Evolutionary conservation across 2,113 vertebrate species (phyloP), one percentile per base, ranked within the genome.

Genomic region (Sinocyclocheilus anophthalmus): DNA sequence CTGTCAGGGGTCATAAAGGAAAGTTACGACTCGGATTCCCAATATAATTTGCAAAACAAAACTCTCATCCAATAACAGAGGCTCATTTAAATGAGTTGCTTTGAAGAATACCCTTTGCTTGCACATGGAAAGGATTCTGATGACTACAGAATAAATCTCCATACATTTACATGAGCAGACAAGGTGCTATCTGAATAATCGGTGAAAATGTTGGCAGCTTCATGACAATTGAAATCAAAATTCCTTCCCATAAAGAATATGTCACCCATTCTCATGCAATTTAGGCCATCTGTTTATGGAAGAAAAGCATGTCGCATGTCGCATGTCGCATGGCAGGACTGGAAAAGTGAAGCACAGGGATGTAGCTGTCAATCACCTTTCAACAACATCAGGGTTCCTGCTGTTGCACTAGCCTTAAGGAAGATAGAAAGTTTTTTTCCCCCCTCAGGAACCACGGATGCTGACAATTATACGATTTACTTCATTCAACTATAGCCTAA

Each of bases 1-100:
- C 90, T 90, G 90, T 92, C 91, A 89, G 39, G 82, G 80, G 83
- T 82, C 87, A 89, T 93, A 92, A 93, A 92, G 30, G 84, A 88
- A 92, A 92, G 87, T 88, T 93, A 91, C 90, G 91, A 88, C 91
- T 84, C 85, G 6, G 16, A 57, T 87, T 86, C 84, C 89, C 75
- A 5, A 39, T 12, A n/a, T 81, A 12, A 85, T 26, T 86, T 76
- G 84, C 85, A 87, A 89, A 88, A 89, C 89, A 90, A 78, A 89
- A 70, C 88, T 89, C 89, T 76, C 86, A 87, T 79, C 87, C 26
- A 75, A 86, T 91, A 92, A 89, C 90, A 67, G 53, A 39, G 85
- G 87, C 90, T 93, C 91, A 94, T 92, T 93, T 91, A 91, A 94
- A 94, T 93, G 90, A 92, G 91, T 87, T 90, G 77, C 92, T 93